These are phyloP conservation scores for Xenotilapia caudafasciata DNA, from an alignment of 2,113 vertebrate species.

Conservation along the genomic window DNA sequence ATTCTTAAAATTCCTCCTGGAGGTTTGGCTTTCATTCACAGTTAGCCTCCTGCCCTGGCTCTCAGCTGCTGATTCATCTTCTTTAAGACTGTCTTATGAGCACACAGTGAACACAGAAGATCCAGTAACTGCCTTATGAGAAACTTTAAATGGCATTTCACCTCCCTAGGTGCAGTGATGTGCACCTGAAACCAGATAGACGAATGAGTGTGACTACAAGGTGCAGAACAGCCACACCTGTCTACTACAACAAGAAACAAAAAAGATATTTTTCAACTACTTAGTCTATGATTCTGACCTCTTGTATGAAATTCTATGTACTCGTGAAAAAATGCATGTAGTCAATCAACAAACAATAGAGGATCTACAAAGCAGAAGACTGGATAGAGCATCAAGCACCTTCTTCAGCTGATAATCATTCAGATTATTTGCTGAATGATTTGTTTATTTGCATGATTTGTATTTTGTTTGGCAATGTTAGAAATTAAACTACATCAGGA, in stretches of 20 bases:
- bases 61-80: neutral
- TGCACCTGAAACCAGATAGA: neutral
- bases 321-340: neutral
- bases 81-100: neutral
- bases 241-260: neutral
- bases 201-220: neutral
- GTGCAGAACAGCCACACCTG: neutral
- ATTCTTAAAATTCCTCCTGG: neutral
- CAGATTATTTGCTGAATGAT: neutral
- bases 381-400: neutral
- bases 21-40: neutral
- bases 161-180: neutral
- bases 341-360: neutral
- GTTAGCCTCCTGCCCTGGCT: neutral
- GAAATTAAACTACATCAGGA: neutral
- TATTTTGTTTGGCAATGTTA: neutral
- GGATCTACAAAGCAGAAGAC: neutral
- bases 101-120: neutral
- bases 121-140: neutral
- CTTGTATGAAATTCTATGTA: neutral
- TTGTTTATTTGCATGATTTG: neutral
- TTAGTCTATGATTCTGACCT: neutral
- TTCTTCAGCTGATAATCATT: neutral
- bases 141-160: neutral
- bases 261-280: rapidly evolving